phyloP scores from a whole-genome alignment of 2,888 invertebrate species.

The Mythimna ferrago region DNA sequence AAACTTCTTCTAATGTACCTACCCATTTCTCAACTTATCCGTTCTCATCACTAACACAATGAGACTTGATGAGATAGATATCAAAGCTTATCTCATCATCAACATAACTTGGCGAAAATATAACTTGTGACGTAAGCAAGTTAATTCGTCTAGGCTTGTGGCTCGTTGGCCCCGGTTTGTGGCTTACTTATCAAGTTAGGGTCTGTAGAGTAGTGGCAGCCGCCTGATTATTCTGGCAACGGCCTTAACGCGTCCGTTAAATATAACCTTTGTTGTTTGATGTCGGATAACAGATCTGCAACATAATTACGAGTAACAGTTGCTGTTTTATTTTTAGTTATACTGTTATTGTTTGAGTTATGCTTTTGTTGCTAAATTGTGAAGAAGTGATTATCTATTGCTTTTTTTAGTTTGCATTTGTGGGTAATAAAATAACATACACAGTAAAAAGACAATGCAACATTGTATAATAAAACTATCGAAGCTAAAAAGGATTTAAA shows the following conservation, averaged over 20 bases:
- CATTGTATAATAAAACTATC: too few species aligned
- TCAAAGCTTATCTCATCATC: constrained; percentile 16
- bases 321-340: constrained; percentile 38
- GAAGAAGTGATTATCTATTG: not conserved
- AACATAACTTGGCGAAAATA: constrained; percentile 37
- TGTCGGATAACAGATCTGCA: constrained; percentile 31
- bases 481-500: not conserved
- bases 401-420: not conserved
- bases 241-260: constrained; percentile 60
- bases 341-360: constrained; percentile 6
- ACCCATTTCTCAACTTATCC: too few species aligned
- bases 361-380: not conserved
- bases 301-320: constrained; percentile 39
- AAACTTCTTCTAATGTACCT: too few species aligned
- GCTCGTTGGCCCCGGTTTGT: constrained; percentile 29
- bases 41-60: too few species aligned
- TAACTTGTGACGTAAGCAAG: constrained; percentile 56
- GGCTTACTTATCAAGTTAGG: constrained; percentile 55
- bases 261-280: constrained; percentile 63
- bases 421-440: too few species aligned
- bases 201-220: constrained; percentile 40
- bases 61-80: too few species aligned
- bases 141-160: constrained; percentile 44
- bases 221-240: constrained; percentile 60
- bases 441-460: too few species aligned